A percentile compares a stretch with the other conserved stretches of the same genome.
These are phyloP conservation scores for Leucozona laternaria DNA, from an alignment of 2,888 invertebrate genomes.

Conservation along the genomic window DNA sequence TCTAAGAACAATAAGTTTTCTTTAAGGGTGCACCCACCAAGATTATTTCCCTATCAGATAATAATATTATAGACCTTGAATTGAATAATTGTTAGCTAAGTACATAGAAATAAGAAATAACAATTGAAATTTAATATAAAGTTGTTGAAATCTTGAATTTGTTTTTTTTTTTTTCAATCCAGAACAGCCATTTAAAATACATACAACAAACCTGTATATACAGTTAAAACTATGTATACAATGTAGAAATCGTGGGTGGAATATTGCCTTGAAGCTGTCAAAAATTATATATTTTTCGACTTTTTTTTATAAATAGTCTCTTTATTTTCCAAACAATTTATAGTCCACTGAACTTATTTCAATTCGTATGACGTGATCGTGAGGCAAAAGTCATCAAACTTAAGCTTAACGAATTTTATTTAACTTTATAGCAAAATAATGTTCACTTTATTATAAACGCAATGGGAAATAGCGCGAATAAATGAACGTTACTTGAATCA, in stretches of 20 bases:
- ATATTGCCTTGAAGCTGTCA: slow-evolving; percentile 7
- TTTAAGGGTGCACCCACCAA: too few species aligned
- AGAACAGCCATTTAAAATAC: too few species aligned
- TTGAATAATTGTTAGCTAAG: too few species aligned
- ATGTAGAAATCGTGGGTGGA: slow-evolving; percentile 6
- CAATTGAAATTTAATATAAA: too few species aligned
- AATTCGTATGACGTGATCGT: slow-evolving; percentile 1
- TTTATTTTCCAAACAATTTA: slow-evolving; percentile 50
- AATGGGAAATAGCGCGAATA: slow-evolving; percentile 47
- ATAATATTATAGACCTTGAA: too few species aligned
- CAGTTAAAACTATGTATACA: background rate
- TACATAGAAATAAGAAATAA: too few species aligned
- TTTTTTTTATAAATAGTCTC: too few species aligned
- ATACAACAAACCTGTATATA: too few species aligned
- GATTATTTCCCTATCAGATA: too few species aligned
- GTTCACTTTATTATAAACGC: slow-evolving; percentile 40
- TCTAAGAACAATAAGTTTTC: too few species aligned
- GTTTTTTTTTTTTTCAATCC: too few species aligned
- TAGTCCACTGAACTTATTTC: slow-evolving; percentile 66
- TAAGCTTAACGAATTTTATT: slow-evolving; percentile 70
- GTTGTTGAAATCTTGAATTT: too few species aligned
- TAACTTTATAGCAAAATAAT: slow-evolving; percentile 48
- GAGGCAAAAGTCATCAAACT: slow-evolving; percentile 66
- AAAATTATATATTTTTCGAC: background rate
- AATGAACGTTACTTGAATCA: slow-evolving; percentile 36